Conservation (phyloP, 1,140 invertebrate species). For the Homalodisca vitripennis region DNA sequence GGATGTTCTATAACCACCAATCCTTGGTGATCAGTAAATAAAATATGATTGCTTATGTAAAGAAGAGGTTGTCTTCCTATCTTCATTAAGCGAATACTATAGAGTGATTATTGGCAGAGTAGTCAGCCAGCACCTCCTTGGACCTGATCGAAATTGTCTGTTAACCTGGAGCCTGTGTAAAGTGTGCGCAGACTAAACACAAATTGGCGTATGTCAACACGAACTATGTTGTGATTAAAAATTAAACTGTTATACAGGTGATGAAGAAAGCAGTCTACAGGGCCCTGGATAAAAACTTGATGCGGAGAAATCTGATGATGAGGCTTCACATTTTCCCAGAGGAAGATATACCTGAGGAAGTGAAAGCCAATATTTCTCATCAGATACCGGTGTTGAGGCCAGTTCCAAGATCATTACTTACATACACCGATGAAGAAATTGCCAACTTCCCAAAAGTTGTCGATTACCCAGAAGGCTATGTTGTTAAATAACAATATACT, state of each 20-base stretch:
- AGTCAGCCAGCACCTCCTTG: too few relatives aligned
- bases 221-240: too few relatives aligned
- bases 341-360: conserved; percentile 72
- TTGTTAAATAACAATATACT: conserved; percentile 43
- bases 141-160: too few relatives aligned
- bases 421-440: conserved; percentile 78
- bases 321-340: conserved; percentile 83
- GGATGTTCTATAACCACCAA: too few relatives aligned
- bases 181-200: too few relatives aligned
- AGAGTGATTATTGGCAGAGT: too few relatives aligned
- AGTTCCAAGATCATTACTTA: conserved; percentile 75
- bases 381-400: conserved; percentile 77
- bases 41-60: too few relatives aligned
- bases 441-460: conserved; percentile 83
- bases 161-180: too few relatives aligned
- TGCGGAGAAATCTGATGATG: conserved; percentile 77
- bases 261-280: conserved; percentile 85
- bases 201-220: too few relatives aligned
- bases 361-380: conserved; percentile 80
- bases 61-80: too few relatives aligned
- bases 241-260: conserved; percentile 60
- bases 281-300: conserved; percentile 68
- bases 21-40: too few relatives aligned
- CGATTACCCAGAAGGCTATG: conserved; percentile 77
- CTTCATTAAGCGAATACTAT: too few relatives aligned